Evolutionary conservation across 2,888 invertebrate genomes (phyloP), one percentile per base, ranked within the genome.

Genomic region (Silvanus unidentatus): DNA sequence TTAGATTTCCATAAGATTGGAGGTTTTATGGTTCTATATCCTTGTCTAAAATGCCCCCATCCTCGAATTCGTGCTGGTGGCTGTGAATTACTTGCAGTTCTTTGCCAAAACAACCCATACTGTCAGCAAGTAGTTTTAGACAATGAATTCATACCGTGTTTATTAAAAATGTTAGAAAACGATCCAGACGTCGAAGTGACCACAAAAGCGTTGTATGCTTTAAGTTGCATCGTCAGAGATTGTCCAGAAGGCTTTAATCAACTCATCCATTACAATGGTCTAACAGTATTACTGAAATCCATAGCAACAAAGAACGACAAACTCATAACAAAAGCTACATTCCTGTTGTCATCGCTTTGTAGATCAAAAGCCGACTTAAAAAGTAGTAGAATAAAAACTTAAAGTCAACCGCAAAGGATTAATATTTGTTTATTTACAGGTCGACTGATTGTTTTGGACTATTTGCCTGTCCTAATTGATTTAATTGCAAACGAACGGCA

Each of bases 71-170:
- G 86, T 28, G 75, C 79, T 47, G 71, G 74, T 30, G 78, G 84
- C 1, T 82, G 86, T 9, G 77, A 81, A 16, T 70, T 92, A 10
- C 73, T 94, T 2, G 92, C 86, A 0, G 86, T 85, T 58, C 68
- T 91, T 45, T 82, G 86, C 28, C 94, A 95, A 71, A 92, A 94
- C 71, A 93, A 94, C 72, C 81, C 84, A 0, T 85, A 78, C 64
- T 89, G 89, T 58, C 94, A 95, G 68, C 70, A 78, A 16, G 74
- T 77, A 34, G 80, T 84, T n/a, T 55, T 88, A 3, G 81, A 85
- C 48, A 74, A 77, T 38, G 79, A 81, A 0, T 71, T 86, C 6
- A 69, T 93, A 35, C 78, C 81, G 0, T 72, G 77, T 6, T 68
- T 93, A 11, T 62, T 88, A 10, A 67, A 70, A 3, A 67, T 86